Evolutionary conservation across 2,888 invertebrate species (phyloP).

Genomic region (Agonopterix heracliana): DNA sequence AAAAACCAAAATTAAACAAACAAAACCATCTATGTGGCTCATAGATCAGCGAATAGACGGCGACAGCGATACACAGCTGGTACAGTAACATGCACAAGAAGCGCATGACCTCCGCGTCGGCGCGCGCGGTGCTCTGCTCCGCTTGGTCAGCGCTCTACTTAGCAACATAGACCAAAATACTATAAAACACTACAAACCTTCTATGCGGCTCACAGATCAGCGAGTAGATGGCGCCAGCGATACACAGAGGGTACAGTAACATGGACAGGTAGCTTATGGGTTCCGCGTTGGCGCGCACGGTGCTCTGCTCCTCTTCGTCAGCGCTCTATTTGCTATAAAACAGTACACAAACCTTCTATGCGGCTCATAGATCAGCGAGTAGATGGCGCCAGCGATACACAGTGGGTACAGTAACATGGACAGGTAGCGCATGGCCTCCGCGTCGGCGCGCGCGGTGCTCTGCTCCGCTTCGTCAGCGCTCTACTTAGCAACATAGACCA

Average conservation of each 20-base stretch:
- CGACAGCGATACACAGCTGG: conserved; percentile 91
- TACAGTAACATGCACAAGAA: conserved; percentile 93
- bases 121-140: conserved; percentile 88
- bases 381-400: conserved; percentile 89
- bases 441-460: conserved; percentile 90
- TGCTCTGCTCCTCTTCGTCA: no score
- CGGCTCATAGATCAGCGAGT: conserved; percentile 95
- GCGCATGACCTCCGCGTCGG: conserved; percentile 94
- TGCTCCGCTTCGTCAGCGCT: conserved; percentile 78
- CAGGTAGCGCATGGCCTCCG: conserved; percentile 94
- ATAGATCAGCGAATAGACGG: conserved; percentile 94
- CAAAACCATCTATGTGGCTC: conserved; percentile 93
- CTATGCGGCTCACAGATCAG: conserved; percentile 95
- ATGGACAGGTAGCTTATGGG: conserved; percentile 95
- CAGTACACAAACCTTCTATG: conserved; percentile 96
- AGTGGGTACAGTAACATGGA: conserved; percentile 93
- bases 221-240: conserved; percentile 93
- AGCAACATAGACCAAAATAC: no score
- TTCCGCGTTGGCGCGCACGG: conserved; percentile 91
- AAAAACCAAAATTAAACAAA: no score
- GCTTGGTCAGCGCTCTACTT: conserved; percentile 50
- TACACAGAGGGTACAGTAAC: conserved; percentile 91
- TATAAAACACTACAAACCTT: conserved; percentile 73
- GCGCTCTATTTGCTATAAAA: no score
- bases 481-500: no score